A percentile compares a stretch with the other conserved stretches of the same genome.
Conservation (phyloP, 92 coral and sea anemone species). For the Zoanthus gigantus region DNA sequence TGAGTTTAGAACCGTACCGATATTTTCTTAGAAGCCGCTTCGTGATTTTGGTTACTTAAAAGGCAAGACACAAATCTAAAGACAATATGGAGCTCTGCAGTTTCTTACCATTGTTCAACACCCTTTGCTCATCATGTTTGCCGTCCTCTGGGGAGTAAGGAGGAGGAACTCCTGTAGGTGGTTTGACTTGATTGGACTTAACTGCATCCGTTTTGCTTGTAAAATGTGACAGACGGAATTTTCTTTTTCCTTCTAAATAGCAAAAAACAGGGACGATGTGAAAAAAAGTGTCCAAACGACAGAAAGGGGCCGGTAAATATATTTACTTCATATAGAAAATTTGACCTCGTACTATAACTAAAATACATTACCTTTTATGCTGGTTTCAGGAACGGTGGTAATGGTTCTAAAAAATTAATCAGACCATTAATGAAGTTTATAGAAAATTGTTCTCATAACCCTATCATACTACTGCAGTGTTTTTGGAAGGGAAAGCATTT, state of each 20-base stretch:
- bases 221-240: neutral
- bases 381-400: neutral
- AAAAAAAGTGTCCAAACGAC: neutral
- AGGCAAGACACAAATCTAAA: too few species aligned
- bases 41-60: too few species aligned
- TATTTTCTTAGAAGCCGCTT: too few species aligned
- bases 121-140: neutral
- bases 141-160: neutral
- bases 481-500: too few species aligned
- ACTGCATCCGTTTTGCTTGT: neutral
- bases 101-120: neutral
- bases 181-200: neutral
- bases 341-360: too few species aligned
- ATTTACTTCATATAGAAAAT: too few species aligned
- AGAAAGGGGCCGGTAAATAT: too few species aligned
- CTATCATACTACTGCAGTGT: too few species aligned
- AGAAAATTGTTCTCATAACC: too few species aligned
- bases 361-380: neutral
- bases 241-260: constrained; percentile 8
- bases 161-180: neutral
- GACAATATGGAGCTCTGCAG: neutral
- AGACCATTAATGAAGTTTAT: too few species aligned
- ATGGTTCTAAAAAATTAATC: neutral
- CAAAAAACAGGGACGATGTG: neutral
- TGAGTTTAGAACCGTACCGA: too few species aligned